A percentile compares a stretch with the other conserved stretches of the same genome.
phyloP scores from a whole-genome alignment of 37 sponge, comb jelly and placozoan species.

The Amphimedon queenslandica region DNA sequence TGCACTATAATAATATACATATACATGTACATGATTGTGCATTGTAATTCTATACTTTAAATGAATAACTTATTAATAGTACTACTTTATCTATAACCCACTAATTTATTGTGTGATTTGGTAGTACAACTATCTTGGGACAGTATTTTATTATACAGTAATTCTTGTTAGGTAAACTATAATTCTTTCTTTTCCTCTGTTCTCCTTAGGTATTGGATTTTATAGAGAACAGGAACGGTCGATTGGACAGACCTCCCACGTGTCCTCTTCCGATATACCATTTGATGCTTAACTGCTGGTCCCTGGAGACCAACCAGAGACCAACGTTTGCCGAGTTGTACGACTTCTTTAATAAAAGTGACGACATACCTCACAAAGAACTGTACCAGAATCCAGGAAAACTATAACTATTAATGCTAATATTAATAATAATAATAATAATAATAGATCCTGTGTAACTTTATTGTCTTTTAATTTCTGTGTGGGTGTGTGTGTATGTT shows the following conservation, averaged over 20 bases:
- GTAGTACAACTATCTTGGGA: too few relatives aligned
- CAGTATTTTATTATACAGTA: too few relatives aligned
- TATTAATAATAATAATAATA: too few relatives aligned
- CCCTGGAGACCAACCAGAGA: slow-evolving; percentile 64
- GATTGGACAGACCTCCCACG: slow-evolving; percentile 53
- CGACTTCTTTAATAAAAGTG: slow-evolving; percentile 43
- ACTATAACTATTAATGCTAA: too few relatives aligned
- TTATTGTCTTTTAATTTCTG: too few relatives aligned
- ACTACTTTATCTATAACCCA: too few relatives aligned
- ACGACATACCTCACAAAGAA: slow-evolving; percentile 62
- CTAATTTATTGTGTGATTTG: neutral
- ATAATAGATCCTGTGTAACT: too few relatives aligned
- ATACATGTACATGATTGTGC: neutral
- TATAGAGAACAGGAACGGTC: slow-evolving; percentile 72
- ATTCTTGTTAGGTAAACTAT: too few relatives aligned
- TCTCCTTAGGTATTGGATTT: slow-evolving; percentile 64
- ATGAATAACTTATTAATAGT: too few relatives aligned
- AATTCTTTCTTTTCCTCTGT: too few relatives aligned
- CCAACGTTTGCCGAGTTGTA: slow-evolving; percentile 81
- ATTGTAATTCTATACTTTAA: too few relatives aligned
- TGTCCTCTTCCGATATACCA: slow-evolving; percentile 76
- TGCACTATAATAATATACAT: neutral
- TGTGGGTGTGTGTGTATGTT: too few relatives aligned
- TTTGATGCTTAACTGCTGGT: slow-evolving; percentile 89
- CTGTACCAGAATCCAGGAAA: slow-evolving; percentile 59